phyloP scores from a whole-genome alignment of 1,140 invertebrate species.

The Drosophila sturtevanti region DNA sequence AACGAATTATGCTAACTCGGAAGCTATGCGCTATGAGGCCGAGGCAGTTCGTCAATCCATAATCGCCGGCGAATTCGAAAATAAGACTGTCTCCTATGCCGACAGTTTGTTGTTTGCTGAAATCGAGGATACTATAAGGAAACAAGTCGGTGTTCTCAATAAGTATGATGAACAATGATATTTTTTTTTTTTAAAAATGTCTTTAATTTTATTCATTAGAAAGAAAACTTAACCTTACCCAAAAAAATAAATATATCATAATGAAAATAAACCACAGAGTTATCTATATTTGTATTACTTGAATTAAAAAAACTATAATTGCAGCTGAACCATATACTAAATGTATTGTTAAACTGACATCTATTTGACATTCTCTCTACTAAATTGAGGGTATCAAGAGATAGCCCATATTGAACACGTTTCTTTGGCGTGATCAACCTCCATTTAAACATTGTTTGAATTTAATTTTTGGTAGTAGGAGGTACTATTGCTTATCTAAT shows the following conservation, averaged over 20 bases:
- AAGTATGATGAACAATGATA: conserved; percentile 83
- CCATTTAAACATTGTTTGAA: background rate
- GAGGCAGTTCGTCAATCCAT: conserved; percentile 89
- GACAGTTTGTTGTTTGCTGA: conserved; percentile 86
- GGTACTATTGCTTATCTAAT: background rate
- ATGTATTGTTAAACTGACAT: background rate
- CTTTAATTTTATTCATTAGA: background rate
- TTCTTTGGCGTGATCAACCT: background rate
- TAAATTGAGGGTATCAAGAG: background rate
- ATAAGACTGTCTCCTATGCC: conserved; percentile 85
- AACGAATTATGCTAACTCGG: conserved; percentile 88
- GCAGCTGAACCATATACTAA: no score
- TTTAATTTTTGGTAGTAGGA: background rate
- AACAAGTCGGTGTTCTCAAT: conserved; percentile 87
- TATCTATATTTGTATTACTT: no score
- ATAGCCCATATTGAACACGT: background rate
- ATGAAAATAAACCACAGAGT: no score
- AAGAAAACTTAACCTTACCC: background rate
- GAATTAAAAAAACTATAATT: no score
- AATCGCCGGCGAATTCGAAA: conserved; percentile 85
- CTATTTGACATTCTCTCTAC: conserved; percentile 1
- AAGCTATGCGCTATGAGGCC: conserved; percentile 89
- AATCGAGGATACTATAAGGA: conserved; percentile 87
- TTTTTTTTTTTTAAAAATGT: conserved; percentile 6
- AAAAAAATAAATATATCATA: background rate